Evolutionary conservation across 2,888 invertebrate species (phyloP).

Genomic region (Xanthostigma xanthostigma): DNA sequence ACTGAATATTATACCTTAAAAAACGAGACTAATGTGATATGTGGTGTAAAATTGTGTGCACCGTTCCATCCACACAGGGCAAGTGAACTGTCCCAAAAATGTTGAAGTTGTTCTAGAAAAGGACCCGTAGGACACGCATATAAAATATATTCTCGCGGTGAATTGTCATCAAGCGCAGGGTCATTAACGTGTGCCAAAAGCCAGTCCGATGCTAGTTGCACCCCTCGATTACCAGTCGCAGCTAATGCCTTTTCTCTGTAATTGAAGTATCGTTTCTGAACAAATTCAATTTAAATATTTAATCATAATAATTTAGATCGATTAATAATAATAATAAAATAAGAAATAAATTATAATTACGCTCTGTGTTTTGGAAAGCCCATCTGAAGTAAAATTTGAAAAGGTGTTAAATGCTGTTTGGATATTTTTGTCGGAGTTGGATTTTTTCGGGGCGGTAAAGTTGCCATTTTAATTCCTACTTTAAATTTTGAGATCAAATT

Average conservation of each 20-base stretch:
- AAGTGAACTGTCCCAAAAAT: constrained; percentile 67
- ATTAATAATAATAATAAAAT: constrained; percentile 1
- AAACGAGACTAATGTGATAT: constrained; percentile 78
- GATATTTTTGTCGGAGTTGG: constrained; percentile 54
- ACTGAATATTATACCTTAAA: constrained; percentile 50
- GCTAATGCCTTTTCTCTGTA: constrained; percentile 75
- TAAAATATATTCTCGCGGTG: constrained; percentile 71
- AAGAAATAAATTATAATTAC: constrained; percentile 40
- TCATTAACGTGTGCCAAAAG: constrained; percentile 79
- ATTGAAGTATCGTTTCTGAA: constrained; percentile 13
- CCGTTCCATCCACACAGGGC: constrained; percentile 72
- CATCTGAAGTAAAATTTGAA: constrained; percentile 75
- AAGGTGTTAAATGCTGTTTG: constrained; percentile 58
- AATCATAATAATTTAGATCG: neutral
- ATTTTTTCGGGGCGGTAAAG: constrained; percentile 62
- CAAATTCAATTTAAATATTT: constrained; percentile 7
- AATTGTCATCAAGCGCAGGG: constrained; percentile 57
- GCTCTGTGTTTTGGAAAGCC: constrained; percentile 79
- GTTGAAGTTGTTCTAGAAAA: constrained; percentile 53
- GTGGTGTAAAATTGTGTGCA: constrained; percentile 79
- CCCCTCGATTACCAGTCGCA: constrained; percentile 76
- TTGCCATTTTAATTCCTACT: constrained; percentile 40
- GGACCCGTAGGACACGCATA: constrained; percentile 74
- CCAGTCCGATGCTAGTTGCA: constrained; percentile 84
- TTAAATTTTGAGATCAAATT: neutral